Conservation (phyloP, 1,140 invertebrate genomes). For the Meloidogyne hapla region DNA sequence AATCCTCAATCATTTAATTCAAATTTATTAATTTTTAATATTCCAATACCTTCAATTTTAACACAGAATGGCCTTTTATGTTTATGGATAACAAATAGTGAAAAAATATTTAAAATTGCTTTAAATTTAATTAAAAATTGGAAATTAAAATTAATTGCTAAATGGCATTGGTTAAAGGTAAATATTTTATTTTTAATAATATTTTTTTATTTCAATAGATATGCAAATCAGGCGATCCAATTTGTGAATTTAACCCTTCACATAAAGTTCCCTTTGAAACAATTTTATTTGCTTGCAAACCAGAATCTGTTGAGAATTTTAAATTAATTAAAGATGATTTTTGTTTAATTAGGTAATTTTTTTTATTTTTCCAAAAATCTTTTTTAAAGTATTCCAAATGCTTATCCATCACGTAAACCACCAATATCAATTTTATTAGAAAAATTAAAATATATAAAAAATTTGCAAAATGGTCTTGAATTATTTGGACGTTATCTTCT, state of each 20-base stretch:
- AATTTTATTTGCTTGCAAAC: conserved; percentile 72
- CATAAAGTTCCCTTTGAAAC: conserved; percentile 84
- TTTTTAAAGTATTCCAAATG: conserved; percentile 79
- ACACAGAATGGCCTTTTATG: conserved; percentile 35
- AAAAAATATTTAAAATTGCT: conserved; percentile 69
- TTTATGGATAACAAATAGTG: conserved; percentile 52
- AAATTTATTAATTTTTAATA: conserved; percentile 16
- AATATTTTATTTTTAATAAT: conserved; percentile 32
- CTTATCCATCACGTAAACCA: conserved; percentile 86
- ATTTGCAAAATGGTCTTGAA: conserved; percentile 71
- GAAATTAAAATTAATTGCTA: conserved; percentile 73
- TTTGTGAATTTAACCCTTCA: conserved; percentile 72
- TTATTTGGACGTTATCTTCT: conserved; percentile 83
- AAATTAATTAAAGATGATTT: conserved; percentile 8
- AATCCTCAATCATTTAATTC: not conserved
- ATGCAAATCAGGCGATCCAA: conserved; percentile 71
- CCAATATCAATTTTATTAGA: conserved; percentile 72
- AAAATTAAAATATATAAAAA: conserved; percentile 71
- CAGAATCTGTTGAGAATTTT: conserved; percentile 25
- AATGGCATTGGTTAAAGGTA: conserved; percentile 86
- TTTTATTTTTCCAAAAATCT: no score
- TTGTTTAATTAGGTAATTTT: conserved; percentile 21
- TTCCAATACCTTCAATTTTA: conserved; percentile 27
- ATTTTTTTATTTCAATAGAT: conserved; percentile 68
- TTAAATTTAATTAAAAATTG: conserved; percentile 74